phyloP scores from a whole-genome alignment of 2,797 vertebrate genomes.

The Moxostoma hubbsi region DNA sequence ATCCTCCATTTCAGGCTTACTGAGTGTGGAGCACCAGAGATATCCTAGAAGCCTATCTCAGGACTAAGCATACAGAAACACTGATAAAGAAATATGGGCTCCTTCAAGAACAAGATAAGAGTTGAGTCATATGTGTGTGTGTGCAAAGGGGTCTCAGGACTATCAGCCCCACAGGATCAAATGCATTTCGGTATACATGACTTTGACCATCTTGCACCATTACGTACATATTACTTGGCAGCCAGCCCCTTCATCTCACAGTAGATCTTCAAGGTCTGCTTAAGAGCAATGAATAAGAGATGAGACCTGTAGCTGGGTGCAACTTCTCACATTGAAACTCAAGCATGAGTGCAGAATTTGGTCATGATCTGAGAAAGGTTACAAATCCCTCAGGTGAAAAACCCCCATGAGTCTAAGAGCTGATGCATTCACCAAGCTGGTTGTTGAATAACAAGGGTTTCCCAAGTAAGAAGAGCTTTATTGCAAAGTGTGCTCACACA shows the following conservation, averaged over 20 bases:
- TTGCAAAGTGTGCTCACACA: too few relatives aligned
- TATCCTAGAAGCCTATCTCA: slow-evolving; percentile 60
- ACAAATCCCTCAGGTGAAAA: slow-evolving; percentile 1
- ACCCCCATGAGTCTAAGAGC: neutral
- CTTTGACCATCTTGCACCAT: slow-evolving; percentile 45
- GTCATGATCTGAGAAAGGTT: slow-evolving; percentile 5
- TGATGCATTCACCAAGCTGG: neutral
- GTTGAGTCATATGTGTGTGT: neutral
- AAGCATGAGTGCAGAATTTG: neutral
- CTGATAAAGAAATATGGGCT: slow-evolving; percentile 71
- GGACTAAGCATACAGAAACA: slow-evolving; percentile 62
- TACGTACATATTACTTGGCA: slow-evolving; percentile 42
- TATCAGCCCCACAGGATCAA: slow-evolving; percentile 66
- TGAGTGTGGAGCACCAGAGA: slow-evolving; percentile 47
- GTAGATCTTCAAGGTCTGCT: slow-evolving; percentile 46
- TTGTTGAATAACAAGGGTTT: neutral
- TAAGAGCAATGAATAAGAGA: slow-evolving; percentile 34
- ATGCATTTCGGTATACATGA: slow-evolving; percentile 58
- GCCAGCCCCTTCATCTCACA: slow-evolving; percentile 37
- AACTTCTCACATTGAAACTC: neutral
- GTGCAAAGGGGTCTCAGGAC: slow-evolving; percentile 4
- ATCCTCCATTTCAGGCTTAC: slow-evolving; percentile 21
- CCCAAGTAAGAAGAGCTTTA: neutral
- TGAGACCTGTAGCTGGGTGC: neutral
- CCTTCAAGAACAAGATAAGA: slow-evolving; percentile 73